Conservation (phyloP, 37 sponge, comb jelly and placozoan genomes). For the Ianthella basta region DNA sequence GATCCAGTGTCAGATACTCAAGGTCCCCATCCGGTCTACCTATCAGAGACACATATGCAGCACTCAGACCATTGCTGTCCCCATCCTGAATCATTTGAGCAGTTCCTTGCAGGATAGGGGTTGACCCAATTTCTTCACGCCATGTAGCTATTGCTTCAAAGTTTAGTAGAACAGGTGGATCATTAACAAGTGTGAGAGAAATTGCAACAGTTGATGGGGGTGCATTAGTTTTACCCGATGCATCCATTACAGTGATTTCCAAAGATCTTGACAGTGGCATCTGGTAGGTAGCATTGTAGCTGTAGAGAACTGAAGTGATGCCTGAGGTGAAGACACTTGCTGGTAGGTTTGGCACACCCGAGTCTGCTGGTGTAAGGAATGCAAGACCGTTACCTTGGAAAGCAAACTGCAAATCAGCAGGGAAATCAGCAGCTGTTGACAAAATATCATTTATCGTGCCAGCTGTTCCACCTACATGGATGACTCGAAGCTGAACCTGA, state of each 20-base stretch:
- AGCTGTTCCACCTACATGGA: neutral
- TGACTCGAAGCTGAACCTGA: constrained; percentile 35
- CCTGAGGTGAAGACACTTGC: constrained; percentile 22
- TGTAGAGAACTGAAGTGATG: constrained; percentile 46
- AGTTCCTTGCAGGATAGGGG: constrained; percentile 24
- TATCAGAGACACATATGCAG: constrained; percentile 34
- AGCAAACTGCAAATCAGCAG: neutral
- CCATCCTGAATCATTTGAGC: constrained; percentile 46
- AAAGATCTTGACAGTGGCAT: neutral
- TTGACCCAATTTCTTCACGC: constrained; percentile 34
- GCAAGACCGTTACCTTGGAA: constrained; percentile 19
- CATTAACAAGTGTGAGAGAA: constrained; percentile 57
- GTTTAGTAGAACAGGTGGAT: constrained; percentile 61
- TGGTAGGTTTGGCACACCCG: neutral
- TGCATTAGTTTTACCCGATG: neutral
- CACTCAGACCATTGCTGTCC: constrained; percentile 42
- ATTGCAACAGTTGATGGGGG: constrained; percentile 50
- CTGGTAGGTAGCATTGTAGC: constrained; percentile 8
- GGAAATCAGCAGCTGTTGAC: neutral
- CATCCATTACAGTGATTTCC: constrained; percentile 55
- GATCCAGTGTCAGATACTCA: constrained; percentile 54
- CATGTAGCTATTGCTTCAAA: constrained; percentile 22
- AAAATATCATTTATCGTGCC: constrained; percentile 10
- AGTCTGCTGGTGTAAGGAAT: neutral
- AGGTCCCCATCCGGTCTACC: constrained; percentile 38